Base-by-base conservation (phyloP, 2,888 invertebrate genomes). In the Sceliomorpha sp. region DNA sequence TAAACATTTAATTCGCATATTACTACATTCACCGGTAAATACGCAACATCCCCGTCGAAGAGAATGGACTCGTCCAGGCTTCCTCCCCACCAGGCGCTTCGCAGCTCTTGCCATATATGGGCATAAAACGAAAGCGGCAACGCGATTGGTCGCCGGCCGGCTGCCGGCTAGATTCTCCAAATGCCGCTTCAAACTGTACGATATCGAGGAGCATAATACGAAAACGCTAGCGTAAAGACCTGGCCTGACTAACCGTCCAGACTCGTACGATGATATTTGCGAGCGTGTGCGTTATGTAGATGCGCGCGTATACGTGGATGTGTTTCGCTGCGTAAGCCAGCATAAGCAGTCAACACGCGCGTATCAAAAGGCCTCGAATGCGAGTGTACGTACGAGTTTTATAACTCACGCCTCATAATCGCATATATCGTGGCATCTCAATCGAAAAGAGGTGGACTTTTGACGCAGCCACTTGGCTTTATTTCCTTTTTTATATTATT, bases 51-150 rank as follows among this genome's bases (percentile, higher is more conserved):
- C 67, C 70, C 32, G 47, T n/a, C 40, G 42, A 62, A 40, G 50
- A 17, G 44, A 81, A 81, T 87, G 82, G 87, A 86, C 78, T 85
- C 86, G 80, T 75, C 87, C 85, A 75, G 78, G 75, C 87, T 78
- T 80, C 89, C 90, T 17, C 58, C 89, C 89, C 89, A 89, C 90
- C 89, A 89, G 88, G 86, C 88, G 85, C 88, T 87, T 90, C 90
- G 90, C 91, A 90, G 91, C 91, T 91, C 91, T 92, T 92, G 92
- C 94, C 94, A 92, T 94, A 94, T 94, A 94, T 93, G 94, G 94
- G 92, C 93, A 94, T 93, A 92, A 91, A 92, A 92, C 91, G 91
- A 91, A 91, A 90, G 86, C 89, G 85, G 90, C 83, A 79, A 86
- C 89, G 88, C 90, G 90, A 94, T 94, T 94, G 94, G 94, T 89